phyloP scores from a whole-genome alignment of 1,140 invertebrate genomes.

The Bombus fervidus region DNA sequence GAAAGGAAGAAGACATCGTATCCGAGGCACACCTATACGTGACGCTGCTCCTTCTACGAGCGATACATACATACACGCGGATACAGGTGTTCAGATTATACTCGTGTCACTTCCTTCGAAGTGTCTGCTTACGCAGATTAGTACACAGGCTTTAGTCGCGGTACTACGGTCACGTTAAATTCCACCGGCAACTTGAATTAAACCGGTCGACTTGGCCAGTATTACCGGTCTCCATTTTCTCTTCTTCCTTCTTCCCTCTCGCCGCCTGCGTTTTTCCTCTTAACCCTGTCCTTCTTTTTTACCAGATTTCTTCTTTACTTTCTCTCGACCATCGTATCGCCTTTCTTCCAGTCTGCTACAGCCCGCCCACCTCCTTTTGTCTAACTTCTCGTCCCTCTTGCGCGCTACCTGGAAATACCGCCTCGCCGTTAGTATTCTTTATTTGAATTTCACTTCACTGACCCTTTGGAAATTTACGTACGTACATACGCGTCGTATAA shows the following conservation, averaged over 20 bases:
- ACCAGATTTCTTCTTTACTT: conserved; percentile 3
- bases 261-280: too few species aligned
- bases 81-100: conserved; percentile 6
- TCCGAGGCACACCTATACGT: background rate
- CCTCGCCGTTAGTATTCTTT: conserved; percentile 18
- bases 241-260: too few species aligned
- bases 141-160: background rate
- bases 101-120: background rate
- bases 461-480: background rate
- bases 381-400: conserved; percentile 5
- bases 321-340: background rate
- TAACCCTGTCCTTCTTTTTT: conserved; percentile 8
- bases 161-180: background rate
- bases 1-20: background rate
- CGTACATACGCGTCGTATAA: background rate
- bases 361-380: conserved; percentile 3
- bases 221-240: background rate
- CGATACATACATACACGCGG: background rate
- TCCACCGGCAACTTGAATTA: conserved; percentile 21
- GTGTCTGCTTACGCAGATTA: conserved; percentile 29
- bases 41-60: background rate
- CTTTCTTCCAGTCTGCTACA: background rate
- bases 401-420: background rate
- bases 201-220: conserved; percentile 26
- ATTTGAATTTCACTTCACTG: conserved; percentile 12